A percentile compares a stretch with the other conserved stretches of the same genome.
Evolutionary conservation across 2,888 invertebrate species (phyloP).

Genomic region (Cryptocephalus moraei): DNA sequence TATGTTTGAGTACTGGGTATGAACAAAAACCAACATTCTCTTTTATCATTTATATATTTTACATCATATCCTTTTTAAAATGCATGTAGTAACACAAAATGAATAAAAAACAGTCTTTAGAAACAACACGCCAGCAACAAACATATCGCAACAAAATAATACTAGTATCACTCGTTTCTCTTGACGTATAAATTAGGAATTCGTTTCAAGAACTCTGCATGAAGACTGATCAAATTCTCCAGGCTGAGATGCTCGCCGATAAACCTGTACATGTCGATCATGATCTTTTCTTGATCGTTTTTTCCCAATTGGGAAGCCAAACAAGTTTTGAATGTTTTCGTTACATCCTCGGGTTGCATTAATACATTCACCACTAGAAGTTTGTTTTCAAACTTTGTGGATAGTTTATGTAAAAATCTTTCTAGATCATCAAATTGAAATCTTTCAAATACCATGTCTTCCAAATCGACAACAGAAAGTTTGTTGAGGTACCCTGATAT

Average conservation of each 20-base stretch:
- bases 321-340: slow-evolving; percentile 7
- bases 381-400: neutral
- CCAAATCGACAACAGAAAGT: slow-evolving; percentile 15
- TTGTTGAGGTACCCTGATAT: slow-evolving; percentile 14
- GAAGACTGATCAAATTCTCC: slow-evolving; percentile 13
- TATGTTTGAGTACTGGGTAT: no score
- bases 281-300: slow-evolving; percentile 8
- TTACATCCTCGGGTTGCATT: slow-evolving; percentile 3
- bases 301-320: slow-evolving; percentile 5
- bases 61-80: no score
- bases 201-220: slow-evolving; percentile 14
- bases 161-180: no score
- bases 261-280: slow-evolving; percentile 18
- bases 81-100: no score
- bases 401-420: slow-evolving; percentile 10
- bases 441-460: slow-evolving; percentile 12
- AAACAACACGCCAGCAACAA: no score
- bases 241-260: slow-evolving; percentile 14
- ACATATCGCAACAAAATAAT: no score
- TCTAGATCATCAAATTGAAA: slow-evolving; percentile 9
- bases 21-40: no score
- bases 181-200: slow-evolving; percentile 3
- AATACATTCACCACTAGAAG: neutral
- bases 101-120: no score
- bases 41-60: no score